phyloP scores from a whole-genome alignment of 2,888 invertebrate genomes.

The Scaeva pyrastri region DNA sequence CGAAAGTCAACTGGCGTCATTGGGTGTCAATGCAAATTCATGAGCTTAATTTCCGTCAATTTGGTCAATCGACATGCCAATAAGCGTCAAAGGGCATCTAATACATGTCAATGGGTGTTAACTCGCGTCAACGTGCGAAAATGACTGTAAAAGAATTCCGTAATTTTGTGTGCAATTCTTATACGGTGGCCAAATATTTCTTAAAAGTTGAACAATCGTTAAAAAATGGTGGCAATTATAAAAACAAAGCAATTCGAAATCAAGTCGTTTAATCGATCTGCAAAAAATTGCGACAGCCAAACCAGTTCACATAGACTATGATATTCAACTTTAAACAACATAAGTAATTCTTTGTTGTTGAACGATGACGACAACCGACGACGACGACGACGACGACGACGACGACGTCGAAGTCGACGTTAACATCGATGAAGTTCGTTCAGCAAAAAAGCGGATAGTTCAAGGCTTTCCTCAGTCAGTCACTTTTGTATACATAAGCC shows the following conservation, averaged over 20 bases:
- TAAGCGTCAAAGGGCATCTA: too few species aligned
- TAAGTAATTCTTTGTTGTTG: conserved; percentile 12
- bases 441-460: conserved; percentile 55
- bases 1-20: too few species aligned
- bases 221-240: conserved; percentile 37
- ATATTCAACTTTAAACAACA: conserved; percentile 14
- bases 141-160: too few species aligned
- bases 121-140: too few species aligned
- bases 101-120: too few species aligned
- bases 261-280: conserved; percentile 30
- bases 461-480: conserved; percentile 63
- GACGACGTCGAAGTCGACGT: background rate
- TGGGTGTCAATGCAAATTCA: too few species aligned
- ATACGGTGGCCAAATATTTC: background rate
- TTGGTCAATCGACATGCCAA: too few species aligned
- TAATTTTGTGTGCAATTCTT: too few species aligned
- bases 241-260: background rate
- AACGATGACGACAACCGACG: background rate
- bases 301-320: conserved; percentile 48
- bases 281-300: conserved; percentile 52
- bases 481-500: conserved; percentile 34
- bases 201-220: too few species aligned
- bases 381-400: background rate
- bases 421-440: conserved; percentile 20
- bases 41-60: too few species aligned